Conservation (phyloP, 1,140 invertebrate genomes). For the Platyscapa corneri region DNA sequence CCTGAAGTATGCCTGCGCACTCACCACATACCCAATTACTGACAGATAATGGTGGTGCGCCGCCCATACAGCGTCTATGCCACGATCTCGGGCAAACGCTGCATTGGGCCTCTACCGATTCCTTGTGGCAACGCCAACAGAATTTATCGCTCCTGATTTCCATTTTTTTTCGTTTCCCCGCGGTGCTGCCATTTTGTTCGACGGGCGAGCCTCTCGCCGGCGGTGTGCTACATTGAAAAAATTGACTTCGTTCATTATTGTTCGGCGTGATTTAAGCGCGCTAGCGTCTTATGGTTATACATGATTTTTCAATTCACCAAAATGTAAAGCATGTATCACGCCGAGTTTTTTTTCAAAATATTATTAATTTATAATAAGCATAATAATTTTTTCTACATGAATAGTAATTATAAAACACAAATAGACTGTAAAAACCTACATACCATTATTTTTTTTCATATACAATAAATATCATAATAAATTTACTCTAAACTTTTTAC, state of each 20-base stretch:
- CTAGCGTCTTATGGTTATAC: too few relatives aligned
- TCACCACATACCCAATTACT: constrained; percentile 91
- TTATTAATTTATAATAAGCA: too few relatives aligned
- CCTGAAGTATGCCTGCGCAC: constrained; percentile 85
- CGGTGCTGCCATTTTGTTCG: constrained; percentile 44
- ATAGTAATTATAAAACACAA: too few relatives aligned
- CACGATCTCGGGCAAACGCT: constrained; percentile 89
- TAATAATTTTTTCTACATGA: too few relatives aligned
- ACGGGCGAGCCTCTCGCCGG: constrained; percentile 5
- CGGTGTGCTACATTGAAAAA: constrained; percentile 9
- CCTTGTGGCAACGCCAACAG: constrained; percentile 91
- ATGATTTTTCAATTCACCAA: too few relatives aligned
- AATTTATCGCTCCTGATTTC: constrained; percentile 79
- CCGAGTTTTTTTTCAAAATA: too few relatives aligned
- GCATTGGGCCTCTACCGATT: constrained; percentile 80
- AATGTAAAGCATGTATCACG: too few relatives aligned
- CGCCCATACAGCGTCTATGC: constrained; percentile 85
- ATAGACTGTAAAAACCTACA: too few relatives aligned
- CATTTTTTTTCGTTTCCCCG: constrained; percentile 35
- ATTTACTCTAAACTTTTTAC: not conserved
- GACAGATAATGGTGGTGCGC: constrained; percentile 72
- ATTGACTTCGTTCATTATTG: not conserved
- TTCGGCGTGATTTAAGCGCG: not conserved
- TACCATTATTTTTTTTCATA: too few relatives aligned
- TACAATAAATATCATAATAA: not conserved